phyloP scores from a whole-genome alignment of 2,113 vertebrate species.

The Meriones unguiculatus region DNA sequence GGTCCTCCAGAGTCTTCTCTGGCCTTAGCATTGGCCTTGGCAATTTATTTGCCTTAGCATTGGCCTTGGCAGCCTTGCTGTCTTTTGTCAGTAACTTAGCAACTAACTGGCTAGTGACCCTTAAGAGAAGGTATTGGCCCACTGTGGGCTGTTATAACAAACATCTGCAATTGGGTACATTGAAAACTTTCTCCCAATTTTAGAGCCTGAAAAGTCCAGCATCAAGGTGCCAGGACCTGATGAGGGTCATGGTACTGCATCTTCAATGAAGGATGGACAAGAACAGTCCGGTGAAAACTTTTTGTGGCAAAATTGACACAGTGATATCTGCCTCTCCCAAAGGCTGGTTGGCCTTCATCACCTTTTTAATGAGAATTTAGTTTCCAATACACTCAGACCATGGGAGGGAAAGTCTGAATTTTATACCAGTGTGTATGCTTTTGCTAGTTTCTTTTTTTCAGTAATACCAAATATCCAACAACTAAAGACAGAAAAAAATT shows the following conservation, averaged over 20 bases:
- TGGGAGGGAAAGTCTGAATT: neutral
- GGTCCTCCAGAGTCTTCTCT: neutral
- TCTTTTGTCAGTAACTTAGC: neutral
- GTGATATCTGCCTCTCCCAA: neutral
- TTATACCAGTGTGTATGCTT: neutral
- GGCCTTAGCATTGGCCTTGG: neutral
- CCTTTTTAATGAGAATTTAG: neutral
- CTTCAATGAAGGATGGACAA: neutral
- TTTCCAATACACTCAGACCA: neutral
- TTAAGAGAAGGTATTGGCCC: neutral
- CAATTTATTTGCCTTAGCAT: too few relatives aligned
- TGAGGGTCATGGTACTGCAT: too few relatives aligned
- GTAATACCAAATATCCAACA: neutral
- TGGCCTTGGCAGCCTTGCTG: neutral
- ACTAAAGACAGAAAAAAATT: neutral
- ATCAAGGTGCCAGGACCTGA: neutral
- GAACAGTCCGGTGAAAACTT: accelerated
- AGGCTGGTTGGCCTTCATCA: neutral
- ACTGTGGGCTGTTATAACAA: neutral
- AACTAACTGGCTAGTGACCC: neutral
- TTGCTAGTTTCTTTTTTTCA: neutral
- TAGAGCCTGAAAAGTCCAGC: neutral
- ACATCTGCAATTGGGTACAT: neutral
- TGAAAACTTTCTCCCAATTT: neutral
- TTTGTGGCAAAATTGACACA: neutral